Evolutionary conservation across 2,797 vertebrate species (phyloP).

Genomic region (Acropternis orthonyx): DNA sequence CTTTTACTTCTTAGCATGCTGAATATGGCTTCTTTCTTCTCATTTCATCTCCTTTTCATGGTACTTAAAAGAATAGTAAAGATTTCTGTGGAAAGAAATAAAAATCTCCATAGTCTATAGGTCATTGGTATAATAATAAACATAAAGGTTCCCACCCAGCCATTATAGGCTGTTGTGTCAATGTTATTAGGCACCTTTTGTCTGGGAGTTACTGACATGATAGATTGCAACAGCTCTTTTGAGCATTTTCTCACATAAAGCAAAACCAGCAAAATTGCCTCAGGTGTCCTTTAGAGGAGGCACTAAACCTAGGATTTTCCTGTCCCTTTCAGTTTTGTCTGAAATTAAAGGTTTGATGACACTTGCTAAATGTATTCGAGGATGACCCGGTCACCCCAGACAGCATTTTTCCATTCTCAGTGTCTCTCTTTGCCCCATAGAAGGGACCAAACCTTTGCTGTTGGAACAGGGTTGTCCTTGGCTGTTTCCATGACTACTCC

Average conservation of each 20-base stretch:
- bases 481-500: slow-evolving; percentile 66
- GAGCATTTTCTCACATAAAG: slow-evolving; percentile 46
- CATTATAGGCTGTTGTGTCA: slow-evolving; percentile 36
- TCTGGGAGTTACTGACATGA: slow-evolving; percentile 47
- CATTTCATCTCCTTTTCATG: neutral
- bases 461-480: slow-evolving; percentile 39
- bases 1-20: neutral
- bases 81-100: neutral
- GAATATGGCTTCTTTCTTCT: neutral
- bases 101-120: neutral
- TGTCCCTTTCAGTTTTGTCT: neutral
- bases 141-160: neutral
- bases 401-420: neutral
- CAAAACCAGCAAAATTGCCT: slow-evolving; percentile 38
- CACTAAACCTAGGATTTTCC: slow-evolving; percentile 4
- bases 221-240: slow-evolving; percentile 47
- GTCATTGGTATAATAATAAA: slow-evolving; percentile 36
- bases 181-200: slow-evolving; percentile 44
- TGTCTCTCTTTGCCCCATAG: neutral
- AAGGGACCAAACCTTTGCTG: slow-evolving; percentile 11
- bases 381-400: neutral
- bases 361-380: neutral
- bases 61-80: slow-evolving; percentile 23
- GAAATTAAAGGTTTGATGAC: slow-evolving; percentile 36
- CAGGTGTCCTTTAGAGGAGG: slow-evolving; percentile 36